Conservation (phyloP, 2,888 invertebrate species). For the Mesorhabditis belari region DNA sequence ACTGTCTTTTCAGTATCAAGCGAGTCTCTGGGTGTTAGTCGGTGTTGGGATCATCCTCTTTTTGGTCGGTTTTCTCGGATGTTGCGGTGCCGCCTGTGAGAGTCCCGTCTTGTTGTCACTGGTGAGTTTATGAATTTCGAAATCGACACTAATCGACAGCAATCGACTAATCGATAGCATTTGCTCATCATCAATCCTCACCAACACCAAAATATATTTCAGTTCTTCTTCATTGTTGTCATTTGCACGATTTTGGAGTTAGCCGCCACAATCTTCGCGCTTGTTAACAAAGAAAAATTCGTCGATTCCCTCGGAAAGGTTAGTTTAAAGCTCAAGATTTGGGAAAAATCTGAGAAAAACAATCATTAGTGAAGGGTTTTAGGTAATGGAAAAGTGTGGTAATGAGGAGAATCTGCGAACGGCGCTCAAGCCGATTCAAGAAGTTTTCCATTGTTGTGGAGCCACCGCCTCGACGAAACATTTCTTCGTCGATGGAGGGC, state of each 20-base stretch:
- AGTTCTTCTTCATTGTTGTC: constrained; percentile 46
- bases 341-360: not conserved
- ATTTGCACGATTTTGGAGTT: constrained; percentile 40
- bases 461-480: constrained; percentile 37
- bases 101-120: constrained; percentile 39
- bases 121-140: constrained; percentile 15
- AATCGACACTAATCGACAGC: not conserved
- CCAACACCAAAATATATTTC: constrained; percentile 5
- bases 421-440: constrained; percentile 45
- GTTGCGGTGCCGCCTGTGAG: constrained; percentile 49
- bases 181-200: not conserved
- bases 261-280: constrained; percentile 37
- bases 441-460: constrained; percentile 45
- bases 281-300: constrained; percentile 38
- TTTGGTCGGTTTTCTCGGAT: constrained; percentile 49
- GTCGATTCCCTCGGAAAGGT: constrained; percentile 32
- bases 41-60: constrained; percentile 47
- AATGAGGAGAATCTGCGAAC: constrained; percentile 17
- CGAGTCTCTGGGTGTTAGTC: constrained; percentile 49
- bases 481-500: constrained; percentile 23
- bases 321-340: not conserved
- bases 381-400: constrained; percentile 34
- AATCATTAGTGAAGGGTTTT: too few relatives aligned
- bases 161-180: too few relatives aligned
- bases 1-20: constrained; percentile 44